Conservation (phyloP, 2,888 invertebrate genomes). For the Coleophora deauratella region DNA sequence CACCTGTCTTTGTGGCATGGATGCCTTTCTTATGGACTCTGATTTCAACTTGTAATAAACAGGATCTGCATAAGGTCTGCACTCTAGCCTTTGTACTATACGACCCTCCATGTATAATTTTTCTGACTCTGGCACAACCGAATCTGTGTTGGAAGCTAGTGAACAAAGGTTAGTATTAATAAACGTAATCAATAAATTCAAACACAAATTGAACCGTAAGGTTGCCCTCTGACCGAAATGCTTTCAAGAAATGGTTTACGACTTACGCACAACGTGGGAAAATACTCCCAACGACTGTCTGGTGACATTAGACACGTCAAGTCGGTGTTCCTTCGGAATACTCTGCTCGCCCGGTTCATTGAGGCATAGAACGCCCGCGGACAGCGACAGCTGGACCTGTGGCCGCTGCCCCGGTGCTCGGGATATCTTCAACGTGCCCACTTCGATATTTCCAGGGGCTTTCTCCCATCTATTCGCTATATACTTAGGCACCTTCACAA, state of each 20-base stretch:
- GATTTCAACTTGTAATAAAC: constrained; percentile 94
- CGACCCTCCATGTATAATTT: constrained; percentile 93
- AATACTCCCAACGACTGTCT: constrained; percentile 95
- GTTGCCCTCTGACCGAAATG: too few relatives aligned
- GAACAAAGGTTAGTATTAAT: not conserved
- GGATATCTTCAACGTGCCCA: constrained; percentile 92
- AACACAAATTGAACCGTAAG: too few relatives aligned
- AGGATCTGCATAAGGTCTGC: constrained; percentile 89
- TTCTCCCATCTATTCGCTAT: constrained; percentile 96
- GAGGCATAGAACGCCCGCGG: constrained; percentile 85
- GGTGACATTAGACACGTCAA: constrained; percentile 92
- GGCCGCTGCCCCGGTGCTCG: constrained; percentile 87
- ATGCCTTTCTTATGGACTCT: constrained; percentile 89
- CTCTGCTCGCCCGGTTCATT: constrained; percentile 84
- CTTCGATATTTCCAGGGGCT: constrained; percentile 92
- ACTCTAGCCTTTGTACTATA: constrained; percentile 97
- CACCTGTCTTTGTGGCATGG: constrained; percentile 89
- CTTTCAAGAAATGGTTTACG: too few relatives aligned
- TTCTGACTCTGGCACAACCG: constrained; percentile 84
- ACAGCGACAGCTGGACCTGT: constrained; percentile 89
- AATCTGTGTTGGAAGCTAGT: constrained; percentile 76
- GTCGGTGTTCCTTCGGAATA: constrained; percentile 93
- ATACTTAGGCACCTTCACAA: constrained; percentile 97
- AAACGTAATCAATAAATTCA: too few relatives aligned
- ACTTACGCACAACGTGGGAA: constrained; percentile 86